phyloP scores from a whole-genome alignment of 2,888 invertebrate genomes.

The Polyploca ridens region DNA sequence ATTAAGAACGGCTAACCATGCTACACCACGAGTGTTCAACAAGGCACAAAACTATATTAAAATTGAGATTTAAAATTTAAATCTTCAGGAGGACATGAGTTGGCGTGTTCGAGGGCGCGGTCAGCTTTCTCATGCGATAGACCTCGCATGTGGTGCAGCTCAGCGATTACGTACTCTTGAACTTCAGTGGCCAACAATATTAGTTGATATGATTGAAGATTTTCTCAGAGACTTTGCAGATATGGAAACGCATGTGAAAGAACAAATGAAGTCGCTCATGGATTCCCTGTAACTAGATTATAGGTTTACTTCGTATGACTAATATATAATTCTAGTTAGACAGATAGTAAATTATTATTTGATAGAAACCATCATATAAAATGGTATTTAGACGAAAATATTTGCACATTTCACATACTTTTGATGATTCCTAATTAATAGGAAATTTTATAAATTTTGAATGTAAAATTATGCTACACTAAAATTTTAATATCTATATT shows the following conservation, averaged over 20 bases:
- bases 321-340: neutral
- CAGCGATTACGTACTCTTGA: conserved; percentile 90
- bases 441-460: neutral
- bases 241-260: conserved; percentile 91
- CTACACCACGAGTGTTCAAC: too few relatives aligned
- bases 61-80: conserved; percentile 14
- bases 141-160: conserved; percentile 90
- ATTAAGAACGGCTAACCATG: too few relatives aligned
- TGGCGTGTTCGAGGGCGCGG: conserved; percentile 90
- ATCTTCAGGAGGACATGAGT: conserved; percentile 87
- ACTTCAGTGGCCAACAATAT: conserved; percentile 90
- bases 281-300: conserved; percentile 54
- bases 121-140: conserved; percentile 88
- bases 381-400: conserved; percentile 8
- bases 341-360: neutral
- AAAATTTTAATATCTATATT: too few relatives aligned
- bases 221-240: conserved; percentile 92
- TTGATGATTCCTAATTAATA: neutral
- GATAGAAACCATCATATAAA: neutral
- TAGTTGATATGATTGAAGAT: conserved; percentile 91
- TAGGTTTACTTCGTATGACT: neutral
- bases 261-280: conserved; percentile 83
- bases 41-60: too few relatives aligned
- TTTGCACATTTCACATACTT: neutral
- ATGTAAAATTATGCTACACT: too few relatives aligned